Percentiles rank a stretch among this genome's conserved stretches.
Evolutionary conservation across 2,797 vertebrate genomes (phyloP).

Genomic region (Nyctibius grandis): DNA sequence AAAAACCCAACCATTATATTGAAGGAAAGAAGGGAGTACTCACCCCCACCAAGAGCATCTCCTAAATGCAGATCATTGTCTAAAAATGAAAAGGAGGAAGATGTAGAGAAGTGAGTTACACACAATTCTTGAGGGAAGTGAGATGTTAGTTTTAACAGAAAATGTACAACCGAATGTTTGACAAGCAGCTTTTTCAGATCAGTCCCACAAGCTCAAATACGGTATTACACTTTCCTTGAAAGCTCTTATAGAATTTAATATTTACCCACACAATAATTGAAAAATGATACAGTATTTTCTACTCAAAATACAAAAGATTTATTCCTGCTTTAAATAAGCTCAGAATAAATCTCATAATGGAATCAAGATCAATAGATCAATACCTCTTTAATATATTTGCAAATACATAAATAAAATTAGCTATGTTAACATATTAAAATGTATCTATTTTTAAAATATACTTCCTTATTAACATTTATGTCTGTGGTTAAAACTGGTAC

Average conservation of each 20-base stretch:
- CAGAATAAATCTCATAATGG: not conserved
- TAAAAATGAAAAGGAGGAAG: not conserved
- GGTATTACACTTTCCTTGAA: not conserved
- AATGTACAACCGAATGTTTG: not conserved
- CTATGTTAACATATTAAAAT: not conserved
- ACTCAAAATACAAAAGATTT: not conserved
- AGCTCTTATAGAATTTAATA: not conserved
- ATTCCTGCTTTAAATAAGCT: not conserved
- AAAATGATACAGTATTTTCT: not conserved
- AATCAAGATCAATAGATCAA: not conserved
- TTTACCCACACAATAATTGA: not conserved
- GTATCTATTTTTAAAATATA: not conserved
- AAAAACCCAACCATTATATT: not conserved
- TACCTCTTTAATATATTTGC: not conserved
- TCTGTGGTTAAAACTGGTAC: not conserved
- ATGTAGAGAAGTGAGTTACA: not conserved
- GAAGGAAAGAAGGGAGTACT: not conserved
- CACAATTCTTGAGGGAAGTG: not conserved
- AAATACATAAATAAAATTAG: not conserved
- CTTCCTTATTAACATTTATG: not conserved
- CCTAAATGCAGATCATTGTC: constrained; percentile 56
- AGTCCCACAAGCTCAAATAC: not conserved
- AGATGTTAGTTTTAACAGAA: not conserved
- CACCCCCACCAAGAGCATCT: constrained; percentile 44
- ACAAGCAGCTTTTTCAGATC: not conserved